Evolutionary conservation across 2,888 invertebrate species (phyloP), one percentile per base, ranked within the genome.

Genomic region (Thelaira solivaga): DNA sequence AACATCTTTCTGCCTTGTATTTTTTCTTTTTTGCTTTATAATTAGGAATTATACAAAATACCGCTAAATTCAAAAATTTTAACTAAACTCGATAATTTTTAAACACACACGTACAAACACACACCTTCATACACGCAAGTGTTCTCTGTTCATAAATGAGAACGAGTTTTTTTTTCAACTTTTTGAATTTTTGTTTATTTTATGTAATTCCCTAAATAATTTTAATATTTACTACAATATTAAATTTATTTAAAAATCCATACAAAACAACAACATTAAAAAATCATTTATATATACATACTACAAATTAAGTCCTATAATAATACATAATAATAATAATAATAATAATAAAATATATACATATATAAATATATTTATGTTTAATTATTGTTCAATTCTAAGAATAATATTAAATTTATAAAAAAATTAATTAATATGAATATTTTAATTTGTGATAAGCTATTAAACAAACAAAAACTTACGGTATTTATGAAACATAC

Each of bases 321-420:
- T 72, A 53, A n/a, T n/a, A n/a, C n/a, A 51, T 59, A 49, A 59
- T 29, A 69, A 43, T 41, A 59, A 62, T 41, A 57, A 57, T 61
- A 71, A 62, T 62, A 47, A 74, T 45, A 53, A 20, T 53, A 62
- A 26, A 5, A 53, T 57, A 71, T 62, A 71, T 57, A 74, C 20
- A 57, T 31, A 65, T 64, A 65, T 55, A 47, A 57, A 73, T 49
- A 85, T 86, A 86, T 85, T 75, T 80, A 80, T 86, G 86, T 86
- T 86, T 86, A 86, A 86, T 86, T 84, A 86, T 86, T 86, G 86
- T 86, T 86, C 86, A 85, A 86, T 86, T 86, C 85, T 86, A 86
- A 86, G 86, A 86, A 86, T 86, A 85, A 86, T 86, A 85, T 84
- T 85, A 65, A 75, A 75, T 74, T 73, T 78, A 69, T 84, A 83